phyloP scores from a whole-genome alignment of 2,797 vertebrate species.

The Tangara arthus region DNA sequence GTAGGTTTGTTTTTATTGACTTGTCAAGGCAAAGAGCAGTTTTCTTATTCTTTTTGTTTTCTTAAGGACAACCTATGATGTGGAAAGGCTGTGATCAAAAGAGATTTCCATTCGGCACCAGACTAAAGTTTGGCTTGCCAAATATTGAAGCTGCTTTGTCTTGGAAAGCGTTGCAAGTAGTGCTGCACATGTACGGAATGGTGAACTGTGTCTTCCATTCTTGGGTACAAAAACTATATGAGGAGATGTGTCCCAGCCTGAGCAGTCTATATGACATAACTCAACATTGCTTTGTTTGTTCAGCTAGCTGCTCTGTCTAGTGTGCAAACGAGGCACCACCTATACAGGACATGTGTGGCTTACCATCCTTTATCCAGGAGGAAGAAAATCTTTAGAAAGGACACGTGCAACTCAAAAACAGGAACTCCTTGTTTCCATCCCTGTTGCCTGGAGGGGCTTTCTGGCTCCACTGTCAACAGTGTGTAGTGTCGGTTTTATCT shows the following conservation, averaged over 20 bases:
- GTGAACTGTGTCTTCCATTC: background rate
- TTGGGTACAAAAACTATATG: background rate
- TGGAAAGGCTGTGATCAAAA: background rate
- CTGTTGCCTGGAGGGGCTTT: background rate
- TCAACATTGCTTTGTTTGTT: background rate
- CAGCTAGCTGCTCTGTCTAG: background rate
- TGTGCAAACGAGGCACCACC: background rate
- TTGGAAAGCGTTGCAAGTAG: background rate
- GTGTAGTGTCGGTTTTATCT: background rate
- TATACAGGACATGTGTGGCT: background rate
- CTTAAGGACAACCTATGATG: background rate
- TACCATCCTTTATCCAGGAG: background rate
- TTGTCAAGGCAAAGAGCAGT: background rate
- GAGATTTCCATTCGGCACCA: background rate
- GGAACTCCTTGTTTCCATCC: background rate
- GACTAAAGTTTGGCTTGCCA: background rate
- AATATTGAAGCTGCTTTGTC: background rate
- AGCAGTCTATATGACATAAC: background rate
- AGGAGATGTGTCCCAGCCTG: background rate
- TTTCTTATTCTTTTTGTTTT: background rate
- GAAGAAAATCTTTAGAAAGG: background rate
- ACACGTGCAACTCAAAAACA: fast-evolving
- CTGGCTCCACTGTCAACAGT: background rate
- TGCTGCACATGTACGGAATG: background rate
- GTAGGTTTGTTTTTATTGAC: background rate